A percentile compares a stretch with the other conserved stretches of the same genome.
Evolutionary conservation across 2,797 vertebrate genomes (phyloP).

Genomic region (Fringilla coelebs): DNA sequence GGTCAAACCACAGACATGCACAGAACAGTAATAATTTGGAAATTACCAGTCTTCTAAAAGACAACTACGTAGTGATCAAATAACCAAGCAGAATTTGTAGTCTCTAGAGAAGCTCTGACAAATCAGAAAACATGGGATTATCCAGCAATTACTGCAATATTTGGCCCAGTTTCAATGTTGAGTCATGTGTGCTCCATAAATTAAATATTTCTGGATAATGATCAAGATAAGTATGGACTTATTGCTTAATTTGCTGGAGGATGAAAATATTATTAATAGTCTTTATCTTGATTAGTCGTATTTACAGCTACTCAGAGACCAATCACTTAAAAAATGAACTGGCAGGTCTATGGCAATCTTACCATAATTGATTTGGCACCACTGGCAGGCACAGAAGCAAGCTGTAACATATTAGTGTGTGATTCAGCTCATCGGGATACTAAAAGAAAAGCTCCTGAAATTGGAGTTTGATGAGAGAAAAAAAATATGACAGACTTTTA

Average conservation of each 20-base stretch:
- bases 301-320: conserved; percentile 29
- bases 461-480: not conserved
- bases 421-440: not conserved
- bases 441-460: not conserved
- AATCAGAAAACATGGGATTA: not conserved
- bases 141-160: not conserved
- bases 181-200: not conserved
- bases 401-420: not conserved
- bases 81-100: not conserved
- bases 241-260: not conserved
- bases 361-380: not conserved
- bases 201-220: not conserved
- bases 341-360: not conserved
- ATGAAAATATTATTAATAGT: not conserved
- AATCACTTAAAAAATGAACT: conserved; percentile 25
- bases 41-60: not conserved
- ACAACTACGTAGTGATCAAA: not conserved
- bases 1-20: not conserved
- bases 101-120: not conserved
- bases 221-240: not conserved
- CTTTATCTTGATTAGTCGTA: conserved; percentile 29
- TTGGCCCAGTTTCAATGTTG: conserved; percentile 1
- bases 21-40: not conserved
- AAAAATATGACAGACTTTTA: not conserved
- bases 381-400: not conserved